Percentiles rank a stretch among this genome's conserved stretches.
Conservation (phyloP, 2,888 invertebrate species). For the Drosophila putrida region DNA sequence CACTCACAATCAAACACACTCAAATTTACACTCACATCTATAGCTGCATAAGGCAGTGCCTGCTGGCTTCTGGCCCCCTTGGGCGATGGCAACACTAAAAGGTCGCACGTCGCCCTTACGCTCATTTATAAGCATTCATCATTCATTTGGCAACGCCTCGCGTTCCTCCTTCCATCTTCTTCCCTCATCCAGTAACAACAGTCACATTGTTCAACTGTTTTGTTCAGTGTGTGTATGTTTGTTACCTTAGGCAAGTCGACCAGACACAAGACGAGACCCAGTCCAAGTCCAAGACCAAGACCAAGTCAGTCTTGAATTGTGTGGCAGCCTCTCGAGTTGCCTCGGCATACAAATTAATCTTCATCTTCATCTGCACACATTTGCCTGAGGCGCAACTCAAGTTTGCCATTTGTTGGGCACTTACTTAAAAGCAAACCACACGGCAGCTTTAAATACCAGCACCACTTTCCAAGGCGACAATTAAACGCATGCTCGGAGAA, state of each 20-base stretch:
- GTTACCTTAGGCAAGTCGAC: conserved; percentile 57
- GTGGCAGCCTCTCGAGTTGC: conserved; percentile 47
- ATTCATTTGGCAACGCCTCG: conserved; percentile 65
- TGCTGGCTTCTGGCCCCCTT: conserved; percentile 19
- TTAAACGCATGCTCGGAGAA: conserved; percentile 23
- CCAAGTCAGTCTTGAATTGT: conserved; percentile 44
- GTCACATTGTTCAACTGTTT: conserved; percentile 52
- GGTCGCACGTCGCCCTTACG: conserved; percentile 65
- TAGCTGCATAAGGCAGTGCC: conserved; percentile 41
- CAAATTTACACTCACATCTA: not conserved
- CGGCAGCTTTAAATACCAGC: conserved; percentile 31
- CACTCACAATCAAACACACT: conserved; percentile 5
- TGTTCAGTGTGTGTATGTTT: conserved; percentile 24
- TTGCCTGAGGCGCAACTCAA: conserved; percentile 49
- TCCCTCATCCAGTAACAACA: not conserved
- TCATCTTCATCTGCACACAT: conserved; percentile 48
- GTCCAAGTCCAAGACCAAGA: conserved; percentile 5
- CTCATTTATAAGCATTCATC: conserved; percentile 76
- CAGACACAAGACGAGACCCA: conserved; percentile 4
- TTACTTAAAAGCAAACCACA: conserved; percentile 49
- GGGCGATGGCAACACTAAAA: conserved; percentile 57
- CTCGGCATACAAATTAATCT: conserved; percentile 72
- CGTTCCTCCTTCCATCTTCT: not conserved
- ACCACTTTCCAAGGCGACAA: conserved; percentile 27
- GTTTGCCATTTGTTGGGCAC: conserved; percentile 67